Base-by-base conservation (phyloP, 2,113 vertebrate genomes). In the Calyptomena viridis region DNA sequence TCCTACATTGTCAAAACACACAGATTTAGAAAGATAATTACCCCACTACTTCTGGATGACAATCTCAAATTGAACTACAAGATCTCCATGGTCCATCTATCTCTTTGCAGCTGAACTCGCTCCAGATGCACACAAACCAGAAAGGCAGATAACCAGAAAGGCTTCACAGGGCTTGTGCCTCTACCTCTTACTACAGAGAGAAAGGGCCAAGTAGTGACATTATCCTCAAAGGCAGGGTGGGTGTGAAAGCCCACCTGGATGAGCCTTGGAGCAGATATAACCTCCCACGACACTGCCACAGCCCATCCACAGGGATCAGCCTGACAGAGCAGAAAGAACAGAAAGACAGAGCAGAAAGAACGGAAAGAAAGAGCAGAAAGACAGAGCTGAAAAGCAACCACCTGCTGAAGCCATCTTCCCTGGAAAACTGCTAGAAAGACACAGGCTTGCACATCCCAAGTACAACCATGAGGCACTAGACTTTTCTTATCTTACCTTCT, bases 201-300 rank as follows among this genome's bases (percentile, higher is more conserved):
- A 30, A 40, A 35, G 14, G 27, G 12, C 21, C 33, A 52, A n/a
- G 40, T 0, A 17, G 12, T 3, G 5, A 1, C 27, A 5, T 17
- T 1, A 1, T 33, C 55, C 47, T 19, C 16, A 22, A 1, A 7
- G 39, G 35, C 30, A 50, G 24, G 24, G 11, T 1, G 1, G 28
- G 4, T 12, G 11, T 10, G 53, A 67, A 35, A 87, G 56, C 27
- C 30, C 56, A 18, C 49, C 49, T 20, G 18, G 25, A 20, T 2
- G 9, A 19, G 14, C 28, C 2, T 19, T 5, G 18, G 21, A 39
- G 66, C 30, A 39, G 67, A 6, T 5, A 10, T 6, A 42, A 15
- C 49, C 8, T 33, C 16, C 21, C 42, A 8, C 0, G 0, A 35
- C 28, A 12, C 55, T 14, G 6, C 14, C 6, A 53, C 60, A 74